phyloP scores from a whole-genome alignment of 2,797 vertebrate genomes.

The Sciurus carolinensis region DNA sequence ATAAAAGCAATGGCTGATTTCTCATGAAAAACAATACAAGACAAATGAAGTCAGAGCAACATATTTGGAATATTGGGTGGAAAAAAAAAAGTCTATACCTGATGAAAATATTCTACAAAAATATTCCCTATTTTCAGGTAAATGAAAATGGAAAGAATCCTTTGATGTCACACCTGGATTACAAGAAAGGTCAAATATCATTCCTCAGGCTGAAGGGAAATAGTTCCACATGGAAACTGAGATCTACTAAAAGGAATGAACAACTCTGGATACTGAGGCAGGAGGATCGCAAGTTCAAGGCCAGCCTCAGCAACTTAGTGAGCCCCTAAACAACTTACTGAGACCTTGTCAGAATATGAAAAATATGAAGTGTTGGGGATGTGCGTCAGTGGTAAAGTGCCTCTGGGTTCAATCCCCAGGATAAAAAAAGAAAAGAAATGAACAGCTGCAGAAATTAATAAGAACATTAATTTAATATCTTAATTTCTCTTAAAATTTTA shows the following conservation, averaged over 20 bases:
- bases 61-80: no score
- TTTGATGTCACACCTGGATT: background rate
- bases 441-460: background rate
- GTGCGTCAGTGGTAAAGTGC: no score
- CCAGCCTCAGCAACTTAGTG: no score
- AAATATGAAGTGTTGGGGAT: no score
- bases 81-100: background rate
- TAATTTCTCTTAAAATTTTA: background rate
- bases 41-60: background rate
- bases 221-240: background rate
- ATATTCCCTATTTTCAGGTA: background rate
- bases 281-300: no score
- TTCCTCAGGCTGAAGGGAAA: background rate
- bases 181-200: background rate
- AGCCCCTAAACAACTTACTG: no score
- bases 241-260: background rate
- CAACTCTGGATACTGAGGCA: no score
- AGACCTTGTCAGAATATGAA: no score
- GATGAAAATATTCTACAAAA: background rate
- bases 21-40: background rate
- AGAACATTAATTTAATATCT: background rate
- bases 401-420: no score
- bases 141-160: background rate
- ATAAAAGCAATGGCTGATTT: background rate
- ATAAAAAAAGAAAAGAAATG: no score